Percentiles rank a stretch among this genome's conserved stretches.
These are phyloP conservation scores for Myiagra hebetior DNA, from an alignment of 2,113 vertebrate genomes.

Conservation along the genomic window DNA sequence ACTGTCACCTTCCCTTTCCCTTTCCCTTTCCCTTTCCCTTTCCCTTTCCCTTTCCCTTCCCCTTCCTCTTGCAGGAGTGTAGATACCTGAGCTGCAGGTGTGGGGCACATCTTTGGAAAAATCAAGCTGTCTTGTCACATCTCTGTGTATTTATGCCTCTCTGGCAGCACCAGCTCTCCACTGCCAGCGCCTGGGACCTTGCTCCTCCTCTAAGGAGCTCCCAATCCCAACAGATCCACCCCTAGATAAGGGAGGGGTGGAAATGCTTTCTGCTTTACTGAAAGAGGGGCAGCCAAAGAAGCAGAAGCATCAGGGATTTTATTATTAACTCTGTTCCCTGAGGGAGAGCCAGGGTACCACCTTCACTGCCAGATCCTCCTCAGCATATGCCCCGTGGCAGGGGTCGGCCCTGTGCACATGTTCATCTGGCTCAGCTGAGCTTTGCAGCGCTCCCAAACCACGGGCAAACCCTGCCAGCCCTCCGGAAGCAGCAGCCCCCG, in stretches of 20 bases:
- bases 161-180: neutral
- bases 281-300: neutral
- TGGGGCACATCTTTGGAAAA: neutral
- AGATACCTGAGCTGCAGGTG: neutral
- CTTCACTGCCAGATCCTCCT: neutral
- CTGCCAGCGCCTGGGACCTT: neutral
- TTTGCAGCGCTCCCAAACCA: neutral
- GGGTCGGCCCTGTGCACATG: neutral
- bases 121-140: neutral
- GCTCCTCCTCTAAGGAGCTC: neutral
- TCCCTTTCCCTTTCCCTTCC: neutral
- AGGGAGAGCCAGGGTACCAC: neutral
- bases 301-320: neutral
- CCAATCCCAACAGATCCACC: neutral
- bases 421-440: neutral
- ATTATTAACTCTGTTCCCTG: neutral
- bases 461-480: neutral
- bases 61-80: neutral
- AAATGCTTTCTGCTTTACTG: neutral
- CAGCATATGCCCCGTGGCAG: neutral
- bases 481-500: fast-evolving
- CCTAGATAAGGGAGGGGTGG: neutral
- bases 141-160: neutral
- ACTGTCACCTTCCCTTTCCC: neutral
- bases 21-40: neutral